Evolutionary conservation across 2,797 vertebrate species (phyloP).

Genomic region (Rhinogobio ventralis): DNA sequence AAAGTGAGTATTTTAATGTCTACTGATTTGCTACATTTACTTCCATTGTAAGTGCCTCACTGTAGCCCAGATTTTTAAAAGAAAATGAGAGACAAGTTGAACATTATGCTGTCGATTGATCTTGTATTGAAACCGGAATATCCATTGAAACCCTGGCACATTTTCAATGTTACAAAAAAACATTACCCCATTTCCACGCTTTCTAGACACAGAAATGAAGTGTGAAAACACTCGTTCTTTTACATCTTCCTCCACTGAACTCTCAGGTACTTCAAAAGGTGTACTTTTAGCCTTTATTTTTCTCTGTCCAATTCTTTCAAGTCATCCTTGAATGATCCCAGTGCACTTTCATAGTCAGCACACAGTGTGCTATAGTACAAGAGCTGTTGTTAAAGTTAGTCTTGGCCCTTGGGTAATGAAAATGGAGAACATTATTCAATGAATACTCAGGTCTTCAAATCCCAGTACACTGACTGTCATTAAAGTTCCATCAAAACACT

Average conservation of each 20-base stretch:
- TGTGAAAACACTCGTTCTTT: constrained; percentile 28
- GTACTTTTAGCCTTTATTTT: constrained; percentile 46
- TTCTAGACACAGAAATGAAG: constrained; percentile 34
- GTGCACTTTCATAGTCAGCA: constrained; percentile 6
- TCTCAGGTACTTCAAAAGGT: constrained; percentile 30
- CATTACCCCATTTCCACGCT: background rate
- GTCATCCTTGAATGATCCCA: constrained; percentile 33
- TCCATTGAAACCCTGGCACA: background rate
- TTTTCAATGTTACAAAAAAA: background rate
- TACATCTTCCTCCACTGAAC: constrained; percentile 3
- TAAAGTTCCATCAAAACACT: constrained; percentile 44
- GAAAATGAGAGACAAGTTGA: background rate
- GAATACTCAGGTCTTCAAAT: constrained; percentile 42
- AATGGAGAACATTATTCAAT: constrained; percentile 45
- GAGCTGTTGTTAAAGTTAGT: constrained; percentile 43
- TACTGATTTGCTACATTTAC: background rate
- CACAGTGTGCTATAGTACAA: constrained; percentile 24
- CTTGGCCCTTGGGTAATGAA: constrained; percentile 46
- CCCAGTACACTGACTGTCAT: constrained; percentile 45
- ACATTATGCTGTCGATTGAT: background rate
- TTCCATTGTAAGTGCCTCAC: background rate
- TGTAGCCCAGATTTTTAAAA: background rate
- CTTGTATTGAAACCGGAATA: background rate
- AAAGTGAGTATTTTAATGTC: background rate
- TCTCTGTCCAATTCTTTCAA: constrained; percentile 45